phyloP scores from a whole-genome alignment of 2,888 invertebrate genomes.

The Sinodicranocentrus sp. region DNA sequence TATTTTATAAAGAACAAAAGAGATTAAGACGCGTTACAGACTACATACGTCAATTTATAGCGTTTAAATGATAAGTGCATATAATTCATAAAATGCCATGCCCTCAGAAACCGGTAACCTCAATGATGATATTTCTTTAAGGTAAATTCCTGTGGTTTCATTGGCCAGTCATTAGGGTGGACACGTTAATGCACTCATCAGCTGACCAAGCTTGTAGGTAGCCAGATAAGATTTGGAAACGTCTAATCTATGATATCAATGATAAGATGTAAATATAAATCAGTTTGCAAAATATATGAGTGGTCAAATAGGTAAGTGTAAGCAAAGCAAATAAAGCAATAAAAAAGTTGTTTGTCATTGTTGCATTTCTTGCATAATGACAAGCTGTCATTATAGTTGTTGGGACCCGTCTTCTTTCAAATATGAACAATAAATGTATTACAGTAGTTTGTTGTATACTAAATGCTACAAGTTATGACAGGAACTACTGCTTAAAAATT shows the following conservation, averaged over 20 bases:
- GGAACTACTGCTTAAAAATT: conserved; percentile 39
- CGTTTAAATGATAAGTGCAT: no score
- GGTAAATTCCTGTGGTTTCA: neutral
- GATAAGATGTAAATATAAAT: no score
- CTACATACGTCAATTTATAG: no score
- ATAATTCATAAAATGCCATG: no score
- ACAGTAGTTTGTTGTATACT: neutral
- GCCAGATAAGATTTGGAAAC: no score
- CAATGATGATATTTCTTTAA: neutral
- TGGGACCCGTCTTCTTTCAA: neutral
- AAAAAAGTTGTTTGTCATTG: conserved; percentile 27
- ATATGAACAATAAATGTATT: conserved; percentile 6
- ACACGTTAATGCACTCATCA: neutral
- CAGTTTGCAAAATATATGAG: no score
- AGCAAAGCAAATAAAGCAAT: neutral
- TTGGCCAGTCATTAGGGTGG: neutral
- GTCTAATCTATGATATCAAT: no score
- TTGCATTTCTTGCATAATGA: conserved; percentile 3
- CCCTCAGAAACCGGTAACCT: no score
- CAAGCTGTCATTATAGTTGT: conserved; percentile 6
- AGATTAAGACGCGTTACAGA: no score
- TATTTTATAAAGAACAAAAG: no score
- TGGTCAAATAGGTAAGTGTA: neutral
- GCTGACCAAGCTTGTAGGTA: no score
- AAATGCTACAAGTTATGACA: conserved; percentile 44